Conservation (phyloP, 2,797 vertebrate species). For the Crenuchus spilurus region DNA sequence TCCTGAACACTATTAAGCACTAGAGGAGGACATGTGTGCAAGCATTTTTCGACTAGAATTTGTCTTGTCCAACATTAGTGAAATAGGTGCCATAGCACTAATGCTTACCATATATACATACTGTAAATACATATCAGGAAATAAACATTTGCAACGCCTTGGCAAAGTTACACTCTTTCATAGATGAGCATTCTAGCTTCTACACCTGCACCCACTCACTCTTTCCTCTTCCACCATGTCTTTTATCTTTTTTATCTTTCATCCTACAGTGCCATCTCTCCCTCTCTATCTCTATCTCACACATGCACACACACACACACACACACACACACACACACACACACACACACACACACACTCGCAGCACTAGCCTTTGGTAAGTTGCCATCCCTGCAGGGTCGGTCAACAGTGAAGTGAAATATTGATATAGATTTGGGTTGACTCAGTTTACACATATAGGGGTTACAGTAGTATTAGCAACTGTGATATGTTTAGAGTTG, state of each 20-base stretch:
- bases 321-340: background rate
- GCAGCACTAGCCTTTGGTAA: background rate
- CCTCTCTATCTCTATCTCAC: slow-evolving; percentile 6
- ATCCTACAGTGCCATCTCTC: slow-evolving; percentile 9
- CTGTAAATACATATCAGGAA: too few species aligned
- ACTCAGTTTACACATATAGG: background rate
- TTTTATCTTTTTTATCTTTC: slow-evolving; percentile 6
- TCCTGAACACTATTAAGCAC: too few species aligned
- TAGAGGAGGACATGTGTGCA: too few species aligned
- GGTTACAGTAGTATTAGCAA: slow-evolving; percentile 16
- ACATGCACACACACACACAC: background rate
- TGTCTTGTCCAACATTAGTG: too few species aligned
- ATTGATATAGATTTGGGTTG: slow-evolving; percentile 6
- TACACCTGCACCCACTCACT: slow-evolving; percentile 14
- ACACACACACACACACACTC: background rate
- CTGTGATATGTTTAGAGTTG: slow-evolving; percentile 17
- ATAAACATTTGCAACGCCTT: too few species aligned
- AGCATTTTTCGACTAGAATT: too few species aligned
- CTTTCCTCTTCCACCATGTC: slow-evolving; percentile 8
- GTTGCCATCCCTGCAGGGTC: slow-evolving; percentile 18
- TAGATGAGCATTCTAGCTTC: background rate
- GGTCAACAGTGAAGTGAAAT: slow-evolving; percentile 25
- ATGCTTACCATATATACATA: too few species aligned
- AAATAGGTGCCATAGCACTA: too few species aligned
- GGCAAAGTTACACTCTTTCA: background rate